A percentile compares a stretch with the other conserved stretches of the same genome.
phyloP scores from a whole-genome alignment of 2,797 vertebrate genomes.

The Nyctalus aviator region DNA sequence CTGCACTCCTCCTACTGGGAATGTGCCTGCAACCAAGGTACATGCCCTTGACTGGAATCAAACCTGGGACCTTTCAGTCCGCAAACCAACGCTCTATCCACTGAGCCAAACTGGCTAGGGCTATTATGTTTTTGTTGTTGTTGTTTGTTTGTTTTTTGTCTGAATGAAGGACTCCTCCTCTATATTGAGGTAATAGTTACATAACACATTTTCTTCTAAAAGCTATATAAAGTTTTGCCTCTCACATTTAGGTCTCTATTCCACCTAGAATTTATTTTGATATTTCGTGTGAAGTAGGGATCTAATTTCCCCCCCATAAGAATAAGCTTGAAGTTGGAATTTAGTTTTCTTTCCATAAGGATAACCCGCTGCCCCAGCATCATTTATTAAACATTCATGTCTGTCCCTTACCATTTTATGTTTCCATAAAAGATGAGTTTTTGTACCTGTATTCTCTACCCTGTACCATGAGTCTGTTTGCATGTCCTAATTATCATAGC shows the following conservation, averaged over 20 bases:
- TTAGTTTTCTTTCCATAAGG: constrained; percentile 13
- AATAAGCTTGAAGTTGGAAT: background rate
- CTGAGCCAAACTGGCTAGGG: too few relatives aligned
- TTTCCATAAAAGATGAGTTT: background rate
- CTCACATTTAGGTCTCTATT: constrained; percentile 45
- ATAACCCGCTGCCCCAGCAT: background rate
- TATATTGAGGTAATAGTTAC: constrained; percentile 22
- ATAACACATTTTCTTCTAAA: constrained; percentile 43
- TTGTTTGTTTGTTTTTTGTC: constrained; percentile 18
- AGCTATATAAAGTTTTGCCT: constrained; percentile 55
- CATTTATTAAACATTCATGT: background rate
- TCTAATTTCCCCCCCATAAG: background rate
- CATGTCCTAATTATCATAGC: constrained; percentile 19
- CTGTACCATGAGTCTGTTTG: background rate
- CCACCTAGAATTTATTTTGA: constrained; percentile 54
- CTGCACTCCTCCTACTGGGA: too few relatives aligned
- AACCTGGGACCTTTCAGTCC: too few relatives aligned
- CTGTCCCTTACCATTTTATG: background rate
- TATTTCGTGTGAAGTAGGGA: constrained; percentile 12
- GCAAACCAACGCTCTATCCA: too few relatives aligned
- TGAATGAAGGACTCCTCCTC: background rate
- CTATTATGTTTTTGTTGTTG: background rate
- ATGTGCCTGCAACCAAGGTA: too few relatives aligned
- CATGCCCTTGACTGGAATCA: too few relatives aligned
- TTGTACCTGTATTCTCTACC: constrained; percentile 19